Evolutionary conservation across 2,888 invertebrate species (phyloP).

Genomic region (Poecilobothrus nobilitatus): DNA sequence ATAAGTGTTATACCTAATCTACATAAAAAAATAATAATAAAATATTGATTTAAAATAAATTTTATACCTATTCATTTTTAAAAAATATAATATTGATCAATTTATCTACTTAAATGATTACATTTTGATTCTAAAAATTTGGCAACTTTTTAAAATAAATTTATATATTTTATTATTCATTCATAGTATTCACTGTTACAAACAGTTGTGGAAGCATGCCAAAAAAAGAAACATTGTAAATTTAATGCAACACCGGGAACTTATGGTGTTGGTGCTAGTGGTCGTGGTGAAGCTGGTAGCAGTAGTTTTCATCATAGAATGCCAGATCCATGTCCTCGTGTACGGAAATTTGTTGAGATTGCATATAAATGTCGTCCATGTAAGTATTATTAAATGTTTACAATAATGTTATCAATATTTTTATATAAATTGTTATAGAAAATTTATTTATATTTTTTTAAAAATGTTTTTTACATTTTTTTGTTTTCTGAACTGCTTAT

Average conservation of each 20-base stretch:
- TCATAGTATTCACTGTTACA: slow-evolving; percentile 79
- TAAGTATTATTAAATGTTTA: slow-evolving; percentile 52
- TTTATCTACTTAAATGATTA: too few species aligned
- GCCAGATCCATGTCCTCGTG: slow-evolving; percentile 77
- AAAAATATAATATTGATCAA: too few species aligned
- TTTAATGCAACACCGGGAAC: slow-evolving; percentile 80
- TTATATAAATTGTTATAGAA: background rate
- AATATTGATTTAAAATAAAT: too few species aligned
- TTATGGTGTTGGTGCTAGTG: slow-evolving; percentile 60
- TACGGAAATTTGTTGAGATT: slow-evolving; percentile 87
- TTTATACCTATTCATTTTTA: too few species aligned
- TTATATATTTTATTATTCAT: slow-evolving; percentile 13
- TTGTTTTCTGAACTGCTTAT: too few species aligned
- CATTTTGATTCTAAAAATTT: too few species aligned
- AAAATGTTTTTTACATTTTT: too few species aligned
- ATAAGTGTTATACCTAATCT: too few species aligned
- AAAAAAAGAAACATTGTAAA: slow-evolving; percentile 86
- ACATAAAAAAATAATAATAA: too few species aligned
- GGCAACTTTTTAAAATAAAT: too few species aligned
- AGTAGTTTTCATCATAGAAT: slow-evolving; percentile 37
- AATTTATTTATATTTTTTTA: too few species aligned
- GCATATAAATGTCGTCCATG: slow-evolving; percentile 96
- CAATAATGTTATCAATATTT: too few species aligned
- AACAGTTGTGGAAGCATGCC: slow-evolving; percentile 89
- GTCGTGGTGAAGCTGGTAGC: slow-evolving; percentile 38